Base-by-base conservation (phyloP, 1,140 invertebrate genomes). In the Archegozetes longisetosus region DNA sequence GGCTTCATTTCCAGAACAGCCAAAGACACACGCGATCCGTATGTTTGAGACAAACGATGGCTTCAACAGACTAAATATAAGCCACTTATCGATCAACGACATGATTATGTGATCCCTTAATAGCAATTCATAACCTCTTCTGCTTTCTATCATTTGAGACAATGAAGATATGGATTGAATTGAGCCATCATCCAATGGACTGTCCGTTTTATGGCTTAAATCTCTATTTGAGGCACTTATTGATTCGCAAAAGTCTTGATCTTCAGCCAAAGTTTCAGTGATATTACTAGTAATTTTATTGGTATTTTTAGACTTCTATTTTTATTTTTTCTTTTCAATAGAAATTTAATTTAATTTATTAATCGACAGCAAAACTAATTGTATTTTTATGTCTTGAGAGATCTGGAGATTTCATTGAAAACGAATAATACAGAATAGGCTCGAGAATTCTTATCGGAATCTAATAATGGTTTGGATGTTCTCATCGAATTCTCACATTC, bases 401-500 rank as follows among this genome's bases (percentile, higher is more conserved):
- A 98, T 77, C 78, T 99, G 66, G 94, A 98, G 78, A 98, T 98
- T 69, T 98, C 95, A 12, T 75, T 99, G 58, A 80, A 95, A 66
- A 98, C 95, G 50, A 98, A 98, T 78, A 89, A 95, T 72, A 98
- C 98, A 69, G 94, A 98, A 77, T 98, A 95, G 95, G 95, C 98
- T 29, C 80, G 90, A 67, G 90, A 97, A 74, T 99, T 98, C 75
- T 77, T 99, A 47, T 88, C 92, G 73, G 89, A 96, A 65, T 82
- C 88, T 61, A 95, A 98, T 74, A 84, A 88, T 72, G 95, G 95
- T 2, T 74, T 99, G 56, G 91, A 97, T 73, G 88, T 95, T 47
- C 77, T 99, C 57, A 88, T 98, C 60, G 91, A 97, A 73, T 99
- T 77, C 79, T 98, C 62, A 91, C 87, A 74, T 93, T 91, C 77